Evolutionary conservation across 2,113 vertebrate genomes (phyloP).

Genomic region (Cyprinus carpio): DNA sequence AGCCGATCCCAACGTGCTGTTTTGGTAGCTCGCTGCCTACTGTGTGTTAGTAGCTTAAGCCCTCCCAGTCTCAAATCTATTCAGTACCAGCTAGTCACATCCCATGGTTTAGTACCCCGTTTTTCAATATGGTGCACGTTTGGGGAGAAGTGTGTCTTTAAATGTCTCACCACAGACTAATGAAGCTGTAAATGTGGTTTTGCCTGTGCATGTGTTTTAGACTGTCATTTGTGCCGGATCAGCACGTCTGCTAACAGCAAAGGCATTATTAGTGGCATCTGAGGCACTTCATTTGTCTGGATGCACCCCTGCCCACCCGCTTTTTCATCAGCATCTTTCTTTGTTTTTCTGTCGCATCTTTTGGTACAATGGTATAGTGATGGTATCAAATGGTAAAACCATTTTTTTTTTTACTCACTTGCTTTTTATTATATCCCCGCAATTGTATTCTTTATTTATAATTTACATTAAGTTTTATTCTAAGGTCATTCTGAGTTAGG

Average conservation of each 20-base stretch:
- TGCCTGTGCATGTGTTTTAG: slow-evolving; percentile 8
- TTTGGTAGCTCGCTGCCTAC: slow-evolving; percentile 17
- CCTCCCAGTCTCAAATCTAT: slow-evolving; percentile 20
- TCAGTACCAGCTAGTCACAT: background rate
- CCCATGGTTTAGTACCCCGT: background rate
- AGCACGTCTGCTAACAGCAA: slow-evolving; percentile 28
- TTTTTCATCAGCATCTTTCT: slow-evolving; percentile 32
- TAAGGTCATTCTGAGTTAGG: too few relatives aligned
- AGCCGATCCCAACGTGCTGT: slow-evolving; percentile 17
- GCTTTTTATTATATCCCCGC: background rate
- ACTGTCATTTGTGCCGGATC: slow-evolving; percentile 37
- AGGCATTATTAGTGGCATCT: slow-evolving; percentile 28
- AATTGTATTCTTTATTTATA: background rate
- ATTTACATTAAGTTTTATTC: too few relatives aligned
- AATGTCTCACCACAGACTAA: background rate
- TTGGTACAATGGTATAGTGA: background rate
- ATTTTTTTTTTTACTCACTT: background rate
- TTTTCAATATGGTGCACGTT: background rate
- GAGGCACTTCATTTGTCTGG: slow-evolving; percentile 3
- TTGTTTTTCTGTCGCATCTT: background rate
- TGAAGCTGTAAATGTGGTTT: slow-evolving; percentile 46
- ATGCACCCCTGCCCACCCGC: background rate
- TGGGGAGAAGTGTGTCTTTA: background rate
- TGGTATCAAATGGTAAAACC: background rate
- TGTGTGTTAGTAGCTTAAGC: slow-evolving; percentile 40